Evolutionary conservation across 2,113 vertebrate species (phyloP).

Genomic region (Lasiurus cinereus): DNA sequence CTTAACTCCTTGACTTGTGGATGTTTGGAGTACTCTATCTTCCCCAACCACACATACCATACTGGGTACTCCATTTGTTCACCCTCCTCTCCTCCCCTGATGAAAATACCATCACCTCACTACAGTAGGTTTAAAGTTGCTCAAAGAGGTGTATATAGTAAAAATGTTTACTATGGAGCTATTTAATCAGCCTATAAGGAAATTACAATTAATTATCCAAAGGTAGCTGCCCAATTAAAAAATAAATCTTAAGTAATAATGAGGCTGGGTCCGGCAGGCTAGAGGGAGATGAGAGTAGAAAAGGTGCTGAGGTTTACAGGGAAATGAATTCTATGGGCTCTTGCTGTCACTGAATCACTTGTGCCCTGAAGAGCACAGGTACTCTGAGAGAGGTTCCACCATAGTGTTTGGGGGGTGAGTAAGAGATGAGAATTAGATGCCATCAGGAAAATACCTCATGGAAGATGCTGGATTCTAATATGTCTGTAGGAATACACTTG

Average conservation of each 20-base stretch:
- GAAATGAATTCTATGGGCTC: neutral
- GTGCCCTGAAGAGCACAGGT: neutral
- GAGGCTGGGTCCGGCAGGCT: neutral
- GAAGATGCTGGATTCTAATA: neutral
- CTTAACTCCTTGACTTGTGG: neutral
- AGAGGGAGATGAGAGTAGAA: neutral
- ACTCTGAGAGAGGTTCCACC: neutral
- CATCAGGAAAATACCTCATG: neutral
- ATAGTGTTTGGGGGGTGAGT: neutral
- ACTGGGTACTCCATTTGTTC: neutral
- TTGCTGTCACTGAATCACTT: neutral
- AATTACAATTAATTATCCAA: neutral
- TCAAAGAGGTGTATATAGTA: neutral
- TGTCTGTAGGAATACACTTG: neutral
- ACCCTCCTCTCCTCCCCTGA: neutral
- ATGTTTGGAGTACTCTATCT: neutral
- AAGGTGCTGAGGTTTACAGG: neutral
- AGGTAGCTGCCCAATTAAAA: neutral
- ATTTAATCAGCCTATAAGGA: neutral
- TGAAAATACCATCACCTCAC: neutral
- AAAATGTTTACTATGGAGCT: neutral
- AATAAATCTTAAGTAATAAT: neutral
- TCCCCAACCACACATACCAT: neutral
- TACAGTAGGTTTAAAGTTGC: neutral
- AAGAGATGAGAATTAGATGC: neutral